Percentiles rank a stretch among this genome's conserved stretches.
These are phyloP conservation scores for Gallinago solitaria DNA, from an alignment of 2,797 vertebrate species.

Conservation along the genomic window DNA sequence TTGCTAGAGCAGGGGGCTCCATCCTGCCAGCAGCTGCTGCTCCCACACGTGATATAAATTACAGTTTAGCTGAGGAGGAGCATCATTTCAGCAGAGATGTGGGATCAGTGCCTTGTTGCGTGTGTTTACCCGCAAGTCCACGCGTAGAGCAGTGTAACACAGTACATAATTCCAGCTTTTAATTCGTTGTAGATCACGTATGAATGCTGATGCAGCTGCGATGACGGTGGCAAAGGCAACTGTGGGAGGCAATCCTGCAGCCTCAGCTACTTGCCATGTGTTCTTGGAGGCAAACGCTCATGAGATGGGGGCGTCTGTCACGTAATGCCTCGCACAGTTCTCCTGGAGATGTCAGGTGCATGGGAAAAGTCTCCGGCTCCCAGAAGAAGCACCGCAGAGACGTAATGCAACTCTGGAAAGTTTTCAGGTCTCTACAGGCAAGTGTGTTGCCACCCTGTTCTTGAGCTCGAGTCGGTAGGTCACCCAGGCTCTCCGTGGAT, in stretches of 20 bases:
- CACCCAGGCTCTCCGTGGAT: neutral
- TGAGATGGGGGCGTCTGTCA: neutral
- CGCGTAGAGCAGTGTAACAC: neutral
- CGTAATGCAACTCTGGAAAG: neutral
- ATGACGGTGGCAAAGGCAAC: neutral
- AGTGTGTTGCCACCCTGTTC: neutral
- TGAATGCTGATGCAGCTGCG: neutral
- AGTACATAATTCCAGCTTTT: neutral
- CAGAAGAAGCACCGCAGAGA: neutral
- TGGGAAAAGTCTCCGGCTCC: neutral
- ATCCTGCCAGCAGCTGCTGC: neutral
- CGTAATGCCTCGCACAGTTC: rapidly evolving
- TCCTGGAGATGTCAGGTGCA: neutral
- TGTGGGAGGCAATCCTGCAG: neutral
- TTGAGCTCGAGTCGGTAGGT: neutral
- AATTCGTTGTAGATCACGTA: neutral
- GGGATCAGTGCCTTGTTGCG: neutral
- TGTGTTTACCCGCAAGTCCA: neutral
- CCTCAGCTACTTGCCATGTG: neutral
- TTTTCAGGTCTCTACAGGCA: neutral
- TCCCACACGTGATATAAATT: neutral
- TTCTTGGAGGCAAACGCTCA: neutral
- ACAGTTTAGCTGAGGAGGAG: neutral
- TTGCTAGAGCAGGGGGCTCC: neutral
- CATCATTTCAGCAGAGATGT: neutral